Evolutionary conservation across 2,797 vertebrate species (phyloP), one percentile per base, ranked within the genome.

Genomic region (Alosa sapidissima): DNA sequence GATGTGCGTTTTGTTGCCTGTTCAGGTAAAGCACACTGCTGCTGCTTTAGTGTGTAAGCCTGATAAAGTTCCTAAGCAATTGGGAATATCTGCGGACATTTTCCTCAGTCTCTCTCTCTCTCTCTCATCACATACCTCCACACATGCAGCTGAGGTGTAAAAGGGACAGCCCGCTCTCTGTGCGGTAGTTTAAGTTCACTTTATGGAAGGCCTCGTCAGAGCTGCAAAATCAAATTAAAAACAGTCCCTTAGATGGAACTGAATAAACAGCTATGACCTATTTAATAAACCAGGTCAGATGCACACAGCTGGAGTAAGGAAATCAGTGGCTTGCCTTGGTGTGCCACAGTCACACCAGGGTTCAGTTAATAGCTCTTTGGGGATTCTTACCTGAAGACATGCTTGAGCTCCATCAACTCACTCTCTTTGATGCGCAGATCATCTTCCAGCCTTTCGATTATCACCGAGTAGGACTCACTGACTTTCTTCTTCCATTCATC

Each of bases 401-500:
- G 95, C 75, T 95, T 94, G 85, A 99, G 92, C 54, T 99, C 97
- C 4, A 82, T 86, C 13, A 96, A 89, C 89, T 98, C 96, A 2
- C 94, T 95, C 41, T 98, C 97, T 92, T 96, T 96, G 87, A 99
- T 93, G 81, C 93, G 95, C 84, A 98, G 92, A 88, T 99, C 97
- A 7, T 98, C 97, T 85, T 98, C 96, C 90, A 99, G 60, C 84
- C 94, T 94, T 85, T 98, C 97, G 0, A 94, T 90, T 88, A 97
- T 96, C 33, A 96, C 93, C 51, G 96, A 89, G 48, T 99, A 99
- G 0, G 98, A 98, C 93, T 99, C 98, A 2, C 95, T 95, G 84
- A 99, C 97, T 89, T 99, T 99, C 94, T 99, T 99, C 96, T 99
- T 99, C 98, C 98, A 99, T 89, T 99, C 98, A 91, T 99, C 98